Conservation (phyloP, 2,797 vertebrate species). For the Perodicticus potto region DNA sequence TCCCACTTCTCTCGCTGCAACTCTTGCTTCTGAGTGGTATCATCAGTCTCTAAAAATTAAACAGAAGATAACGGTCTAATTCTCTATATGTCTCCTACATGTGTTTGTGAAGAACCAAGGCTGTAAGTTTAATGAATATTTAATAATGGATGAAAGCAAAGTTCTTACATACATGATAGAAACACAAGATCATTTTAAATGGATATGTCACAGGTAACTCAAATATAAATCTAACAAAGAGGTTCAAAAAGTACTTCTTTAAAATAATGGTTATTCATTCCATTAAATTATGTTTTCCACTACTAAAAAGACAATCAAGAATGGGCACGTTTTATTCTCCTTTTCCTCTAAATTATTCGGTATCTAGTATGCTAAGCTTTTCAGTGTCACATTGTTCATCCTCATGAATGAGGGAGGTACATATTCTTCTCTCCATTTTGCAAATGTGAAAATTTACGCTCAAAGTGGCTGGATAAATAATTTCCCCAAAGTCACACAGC, state of each 20-base stretch:
- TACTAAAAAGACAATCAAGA: neutral
- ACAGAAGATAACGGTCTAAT: neutral
- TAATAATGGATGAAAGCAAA: neutral
- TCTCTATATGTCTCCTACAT: neutral
- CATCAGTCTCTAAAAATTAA: conserved; percentile 88
- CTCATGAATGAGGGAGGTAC: neutral
- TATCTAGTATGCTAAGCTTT: neutral
- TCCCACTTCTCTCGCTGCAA: conserved; percentile 93
- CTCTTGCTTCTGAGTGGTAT: conserved; percentile 88
- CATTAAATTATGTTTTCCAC: neutral
- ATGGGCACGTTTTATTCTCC: neutral
- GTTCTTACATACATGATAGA: neutral
- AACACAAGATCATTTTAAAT: conserved; percentile 2
- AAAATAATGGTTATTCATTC: neutral
- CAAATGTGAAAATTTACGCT: neutral
- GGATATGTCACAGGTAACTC: neutral
- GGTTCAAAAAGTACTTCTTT: neutral
- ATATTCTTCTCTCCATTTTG: neutral
- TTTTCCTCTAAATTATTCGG: conserved; percentile 3
- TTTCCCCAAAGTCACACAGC: neutral
- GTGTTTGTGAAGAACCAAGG: neutral
- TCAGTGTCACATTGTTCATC: neutral
- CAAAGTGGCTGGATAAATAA: neutral
- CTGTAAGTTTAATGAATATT: neutral
- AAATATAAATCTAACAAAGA: neutral